phyloP scores from a whole-genome alignment of 1,140 invertebrate genomes.

The Tenebrio molitor region DNA sequence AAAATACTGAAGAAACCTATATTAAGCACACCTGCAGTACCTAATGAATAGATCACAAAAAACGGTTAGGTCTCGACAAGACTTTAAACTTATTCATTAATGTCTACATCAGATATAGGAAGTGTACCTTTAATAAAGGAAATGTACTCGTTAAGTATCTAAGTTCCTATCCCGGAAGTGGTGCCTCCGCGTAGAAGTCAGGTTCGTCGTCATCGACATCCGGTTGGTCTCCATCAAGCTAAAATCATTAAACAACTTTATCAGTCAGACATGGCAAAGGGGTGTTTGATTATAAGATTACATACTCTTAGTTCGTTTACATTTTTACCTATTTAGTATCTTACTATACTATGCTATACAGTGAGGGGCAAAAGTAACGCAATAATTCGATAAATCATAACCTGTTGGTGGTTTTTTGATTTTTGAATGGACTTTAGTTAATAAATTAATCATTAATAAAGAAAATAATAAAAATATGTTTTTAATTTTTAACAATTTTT shows the following conservation, averaged over 20 bases:
- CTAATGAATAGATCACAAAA: conserved; percentile 26
- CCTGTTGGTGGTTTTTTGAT: too few relatives aligned
- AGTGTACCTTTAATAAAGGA: conserved; percentile 42
- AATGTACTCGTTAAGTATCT: conserved; percentile 37
- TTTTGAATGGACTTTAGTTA: too few relatives aligned
- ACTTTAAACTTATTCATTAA: conserved; percentile 4
- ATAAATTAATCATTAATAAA: too few relatives aligned
- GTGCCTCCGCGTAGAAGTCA: conserved; percentile 92
- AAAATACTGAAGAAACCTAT: too few relatives aligned
- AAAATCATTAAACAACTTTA: conserved; percentile 62
- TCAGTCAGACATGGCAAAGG: conserved; percentile 11
- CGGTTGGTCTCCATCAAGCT: conserved; percentile 87
- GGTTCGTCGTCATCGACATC: conserved; percentile 86
- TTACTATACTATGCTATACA: too few relatives aligned
- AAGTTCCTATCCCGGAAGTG: conserved; percentile 77
- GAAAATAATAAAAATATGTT: too few relatives aligned
- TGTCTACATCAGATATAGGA: conserved; percentile 28
- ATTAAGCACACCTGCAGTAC: too few relatives aligned
- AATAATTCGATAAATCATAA: too few relatives aligned
- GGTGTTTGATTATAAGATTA: background rate
- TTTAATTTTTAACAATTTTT: too few relatives aligned
- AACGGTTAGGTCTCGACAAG: background rate
- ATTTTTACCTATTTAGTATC: background rate
- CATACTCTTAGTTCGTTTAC: background rate
- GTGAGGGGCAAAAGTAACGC: too few relatives aligned